These are phyloP conservation scores for Pararge aegeria DNA, from an alignment of 1,140 invertebrate species.

Conservation along the genomic window DNA sequence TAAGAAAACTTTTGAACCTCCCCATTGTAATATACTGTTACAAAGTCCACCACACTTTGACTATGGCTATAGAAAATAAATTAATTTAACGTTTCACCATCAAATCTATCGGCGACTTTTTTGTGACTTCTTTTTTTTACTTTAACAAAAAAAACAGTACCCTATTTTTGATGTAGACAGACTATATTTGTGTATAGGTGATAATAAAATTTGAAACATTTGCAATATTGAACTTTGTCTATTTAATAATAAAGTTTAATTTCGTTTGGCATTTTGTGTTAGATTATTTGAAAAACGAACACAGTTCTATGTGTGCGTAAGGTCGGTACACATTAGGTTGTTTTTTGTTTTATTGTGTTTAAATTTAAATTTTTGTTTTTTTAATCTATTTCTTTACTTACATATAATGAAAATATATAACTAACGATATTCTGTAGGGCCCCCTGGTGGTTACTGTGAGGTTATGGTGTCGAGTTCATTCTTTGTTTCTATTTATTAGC, in stretches of 20 bases:
- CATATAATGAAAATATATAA: too few species aligned
- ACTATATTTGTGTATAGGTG: too few species aligned
- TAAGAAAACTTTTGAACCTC: too few species aligned
- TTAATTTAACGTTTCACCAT: conserved; percentile 25
- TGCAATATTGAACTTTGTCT: not conserved
- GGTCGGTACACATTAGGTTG: conserved; percentile 28
- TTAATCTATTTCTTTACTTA: not conserved
- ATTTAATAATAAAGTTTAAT: conserved; percentile 13
- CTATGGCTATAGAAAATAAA: not conserved
- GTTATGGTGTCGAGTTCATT: too few species aligned
- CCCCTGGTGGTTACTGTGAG: too few species aligned
- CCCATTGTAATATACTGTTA: too few species aligned
- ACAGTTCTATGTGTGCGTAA: conserved; percentile 34
- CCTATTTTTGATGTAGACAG: conserved; percentile 31
- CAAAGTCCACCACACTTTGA: too few species aligned
- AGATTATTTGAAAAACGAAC: conserved; percentile 45
- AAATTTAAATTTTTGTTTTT: not conserved
- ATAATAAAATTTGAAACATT: too few species aligned
- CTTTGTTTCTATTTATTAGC: too few species aligned
- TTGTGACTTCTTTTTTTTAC: conserved; percentile 27
- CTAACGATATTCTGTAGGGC: too few species aligned
- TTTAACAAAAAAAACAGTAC: conserved; percentile 35
- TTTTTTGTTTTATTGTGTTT: conserved; percentile 15
- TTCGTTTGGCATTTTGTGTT: conserved; percentile 10
- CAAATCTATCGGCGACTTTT: conserved; percentile 18